Base-by-base conservation (phyloP, 2,113 vertebrate genomes). In the Loxodonta africana region DNA sequence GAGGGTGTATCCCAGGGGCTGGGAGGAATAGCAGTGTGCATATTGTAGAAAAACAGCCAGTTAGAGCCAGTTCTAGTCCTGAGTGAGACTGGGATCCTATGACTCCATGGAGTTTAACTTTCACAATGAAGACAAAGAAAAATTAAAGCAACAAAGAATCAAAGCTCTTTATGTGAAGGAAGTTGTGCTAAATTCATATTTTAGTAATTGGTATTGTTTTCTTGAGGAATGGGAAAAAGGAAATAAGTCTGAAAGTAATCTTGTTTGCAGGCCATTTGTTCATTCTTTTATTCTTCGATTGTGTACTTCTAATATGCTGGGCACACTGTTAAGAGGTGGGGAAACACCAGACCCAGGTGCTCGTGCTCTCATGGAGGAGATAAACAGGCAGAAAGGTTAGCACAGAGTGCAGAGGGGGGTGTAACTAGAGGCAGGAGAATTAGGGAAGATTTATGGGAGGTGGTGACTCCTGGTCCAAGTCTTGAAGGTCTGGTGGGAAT, bases 81-180 rank as follows among this genome's bases (percentile, higher is more conserved):
- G 25, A 57, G 23, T 73, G 20, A 60, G 18, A 60, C 67, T 33
- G 18, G 74, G 26, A 85, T 83, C 60, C 65, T 88, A 8, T 65
- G 62, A 30, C 62, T 26, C 53, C 4, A 9, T 51, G 1, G 17
- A 63, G 44, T 83, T 81, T 88, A 77, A 80, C 21, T 80, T 90
- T 83, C 63, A 76, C 92, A 97, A 83, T 37, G 77, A 90, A 92
- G 37, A 60, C 73, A 46, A 73, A 53, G 25, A 53, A 83, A 92
- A 73, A 23, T 65, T n/a, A 10, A 92, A 83, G 78, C 37, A 83
- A 33, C 48, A 26, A 82, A 63, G 60, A 92, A 44, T 44, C 11
- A 5, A 82, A 83, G 30, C 41, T 90, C 37, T 87, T 87, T 74
- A 25, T 67, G 14, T 21, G 57, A 88, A 88, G 37, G 85, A 48